Evolutionary conservation across 2,888 invertebrate species (phyloP).

Genomic region (Trachelus stipa): DNA sequence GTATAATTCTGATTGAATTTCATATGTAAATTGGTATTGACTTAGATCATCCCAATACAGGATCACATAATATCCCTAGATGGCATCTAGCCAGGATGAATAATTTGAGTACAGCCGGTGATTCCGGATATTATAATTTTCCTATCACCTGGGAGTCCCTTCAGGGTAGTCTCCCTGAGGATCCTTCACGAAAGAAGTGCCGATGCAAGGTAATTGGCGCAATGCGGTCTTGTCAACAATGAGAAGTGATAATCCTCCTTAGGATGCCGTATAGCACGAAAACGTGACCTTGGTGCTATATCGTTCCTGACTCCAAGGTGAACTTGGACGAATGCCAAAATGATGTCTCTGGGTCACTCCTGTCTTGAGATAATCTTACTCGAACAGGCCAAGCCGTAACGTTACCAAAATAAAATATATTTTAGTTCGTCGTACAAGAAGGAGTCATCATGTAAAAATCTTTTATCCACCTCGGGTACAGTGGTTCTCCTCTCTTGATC

Average conservation of each 20-base stretch:
- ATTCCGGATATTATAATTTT: neutral
- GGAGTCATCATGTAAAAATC: neutral
- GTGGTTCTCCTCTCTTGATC: neutral
- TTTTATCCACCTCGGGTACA: neutral
- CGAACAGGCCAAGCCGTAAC: conserved; percentile 17
- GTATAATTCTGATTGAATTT: neutral
- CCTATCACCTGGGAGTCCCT: neutral
- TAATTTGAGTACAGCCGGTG: neutral
- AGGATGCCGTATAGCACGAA: conserved; percentile 27
- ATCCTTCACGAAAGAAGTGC: neutral
- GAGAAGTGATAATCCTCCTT: conserved; percentile 59
- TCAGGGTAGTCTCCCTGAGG: neutral
- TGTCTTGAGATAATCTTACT: conserved; percentile 48
- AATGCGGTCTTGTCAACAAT: conserved; percentile 59
- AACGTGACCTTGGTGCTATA: conserved; percentile 61
- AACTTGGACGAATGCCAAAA: conserved; percentile 60
- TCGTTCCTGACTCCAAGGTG: conserved; percentile 59
- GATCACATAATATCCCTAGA: neutral
- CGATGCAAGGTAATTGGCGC: conserved; percentile 50
- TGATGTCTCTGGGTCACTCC: conserved; percentile 60
- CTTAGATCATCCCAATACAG: neutral
- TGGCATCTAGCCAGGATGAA: neutral
- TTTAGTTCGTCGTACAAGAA: neutral
- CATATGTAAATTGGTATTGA: neutral
- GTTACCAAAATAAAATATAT: conserved; percentile 17